A percentile compares a stretch with the other conserved stretches of the same genome.
Conservation (phyloP, 1,140 invertebrate species). For the Mizuhopecten yessoensis region DNA sequence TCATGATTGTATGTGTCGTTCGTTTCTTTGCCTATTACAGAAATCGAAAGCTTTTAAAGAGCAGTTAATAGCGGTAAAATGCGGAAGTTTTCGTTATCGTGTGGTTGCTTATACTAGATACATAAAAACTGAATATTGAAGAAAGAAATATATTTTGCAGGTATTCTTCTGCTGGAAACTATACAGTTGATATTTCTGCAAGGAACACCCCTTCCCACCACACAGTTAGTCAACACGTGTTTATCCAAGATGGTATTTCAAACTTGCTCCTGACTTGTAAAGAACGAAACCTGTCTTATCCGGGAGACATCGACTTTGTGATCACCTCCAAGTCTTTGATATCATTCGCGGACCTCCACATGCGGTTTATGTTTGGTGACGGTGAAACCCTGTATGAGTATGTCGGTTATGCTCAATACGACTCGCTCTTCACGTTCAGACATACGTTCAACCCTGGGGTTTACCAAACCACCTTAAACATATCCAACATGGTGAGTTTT, state of each 20-base stretch:
- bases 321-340: neutral
- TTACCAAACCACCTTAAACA: conserved; percentile 55
- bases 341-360: conserved; percentile 44
- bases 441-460: conserved; percentile 63
- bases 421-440: neutral
- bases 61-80: no score
- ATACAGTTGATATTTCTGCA: conserved; percentile 58
- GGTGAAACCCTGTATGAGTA: conserved; percentile 40
- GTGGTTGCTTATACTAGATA: no score
- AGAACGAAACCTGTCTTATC: conserved; percentile 43
- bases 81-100: no score
- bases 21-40: no score
- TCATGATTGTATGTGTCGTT: no score
- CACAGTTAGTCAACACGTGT: neutral
- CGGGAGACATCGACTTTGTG: neutral
- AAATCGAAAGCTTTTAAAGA: no score
- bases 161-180: conserved; percentile 55
- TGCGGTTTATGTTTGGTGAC: conserved; percentile 60
- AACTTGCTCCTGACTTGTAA: conserved; percentile 40
- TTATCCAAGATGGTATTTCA: conserved; percentile 47
- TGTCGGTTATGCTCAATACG: neutral
- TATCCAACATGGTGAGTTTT: conserved; percentile 66
- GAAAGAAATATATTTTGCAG: conserved; percentile 24
- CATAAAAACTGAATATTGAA: no score
- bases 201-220: conserved; percentile 58